Percentiles rank a stretch among this genome's conserved stretches.
These are phyloP conservation scores for Trichechus manatus DNA, from an alignment of 2,113 vertebrate genomes.

Conservation along the genomic window DNA sequence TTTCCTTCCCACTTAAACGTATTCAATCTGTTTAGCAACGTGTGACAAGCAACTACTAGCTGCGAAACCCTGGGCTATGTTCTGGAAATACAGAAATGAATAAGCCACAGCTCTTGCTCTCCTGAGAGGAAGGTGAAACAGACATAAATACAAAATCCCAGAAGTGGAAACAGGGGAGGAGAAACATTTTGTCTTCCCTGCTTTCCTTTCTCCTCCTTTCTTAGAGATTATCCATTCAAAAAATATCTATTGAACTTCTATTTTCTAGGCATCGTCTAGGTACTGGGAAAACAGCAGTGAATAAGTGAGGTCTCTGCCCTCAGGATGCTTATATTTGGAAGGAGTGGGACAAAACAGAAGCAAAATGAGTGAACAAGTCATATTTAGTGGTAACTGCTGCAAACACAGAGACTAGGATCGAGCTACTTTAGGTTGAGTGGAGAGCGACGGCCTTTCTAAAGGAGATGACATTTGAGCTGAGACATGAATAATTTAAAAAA, in stretches of 20 bases:
- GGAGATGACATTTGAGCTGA: not conserved
- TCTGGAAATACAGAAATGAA: not conserved
- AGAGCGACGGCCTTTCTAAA: not conserved
- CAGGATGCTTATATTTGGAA: constrained; percentile 31
- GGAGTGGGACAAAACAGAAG: not conserved
- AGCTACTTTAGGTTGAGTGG: not conserved
- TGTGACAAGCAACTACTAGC: not conserved
- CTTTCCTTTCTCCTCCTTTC: not conserved
- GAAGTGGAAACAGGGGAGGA: not conserved
- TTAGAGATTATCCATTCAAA: not conserved
- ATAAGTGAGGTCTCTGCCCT: not conserved
- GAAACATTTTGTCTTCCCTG: not conserved
- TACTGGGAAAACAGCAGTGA: not conserved
- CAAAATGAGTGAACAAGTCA: not conserved
- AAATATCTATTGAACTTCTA: not conserved
- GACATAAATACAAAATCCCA: not conserved
- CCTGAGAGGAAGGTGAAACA: not conserved
- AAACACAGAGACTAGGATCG: not conserved
- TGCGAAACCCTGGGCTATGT: not conserved
- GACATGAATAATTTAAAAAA: not conserved
- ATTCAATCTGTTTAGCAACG: not conserved
- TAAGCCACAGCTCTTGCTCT: not conserved
- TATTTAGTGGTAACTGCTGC: not conserved
- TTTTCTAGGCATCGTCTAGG: constrained; percentile 34
- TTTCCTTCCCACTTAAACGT: not conserved